These are phyloP conservation scores for Poecile montanus DNA, from an alignment of 2,797 vertebrate species.

Conservation along the genomic window DNA sequence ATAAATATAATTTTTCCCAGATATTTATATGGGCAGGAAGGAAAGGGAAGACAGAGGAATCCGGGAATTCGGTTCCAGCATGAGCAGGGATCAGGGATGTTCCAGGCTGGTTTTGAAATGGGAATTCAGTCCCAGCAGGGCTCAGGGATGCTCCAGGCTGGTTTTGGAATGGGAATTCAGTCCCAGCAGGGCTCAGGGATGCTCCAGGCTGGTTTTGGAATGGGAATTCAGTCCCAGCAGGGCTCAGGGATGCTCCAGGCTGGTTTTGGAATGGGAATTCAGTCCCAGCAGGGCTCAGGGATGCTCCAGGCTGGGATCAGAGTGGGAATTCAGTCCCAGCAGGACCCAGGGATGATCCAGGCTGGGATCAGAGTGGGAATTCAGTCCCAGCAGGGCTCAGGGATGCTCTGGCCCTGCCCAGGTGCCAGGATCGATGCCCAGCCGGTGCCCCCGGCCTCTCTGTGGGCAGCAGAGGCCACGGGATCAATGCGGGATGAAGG, in stretches of 20 bases:
- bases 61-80: neutral
- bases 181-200: too few species aligned
- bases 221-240: fast-evolving
- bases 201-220: fast-evolving
- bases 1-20: neutral
- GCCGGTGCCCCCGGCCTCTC: neutral
- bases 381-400: neutral
- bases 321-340: fast-evolving
- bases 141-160: fast-evolving
- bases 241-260: fast-evolving
- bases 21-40: neutral
- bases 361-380: fast-evolving
- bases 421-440: neutral
- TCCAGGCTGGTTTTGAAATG: fast-evolving
- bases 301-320: neutral
- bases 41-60: neutral
- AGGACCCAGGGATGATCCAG: fast-evolving
- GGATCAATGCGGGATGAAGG: conserved; percentile 47
- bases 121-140: fast-evolving
- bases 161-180: fast-evolving
- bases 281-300: fast-evolving
- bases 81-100: too few species aligned
- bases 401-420: fast-evolving
- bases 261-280: fast-evolving
- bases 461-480: conserved; percentile 19